Conservation (phyloP, 2,888 invertebrate species). For the Tineola bisselliella region DNA sequence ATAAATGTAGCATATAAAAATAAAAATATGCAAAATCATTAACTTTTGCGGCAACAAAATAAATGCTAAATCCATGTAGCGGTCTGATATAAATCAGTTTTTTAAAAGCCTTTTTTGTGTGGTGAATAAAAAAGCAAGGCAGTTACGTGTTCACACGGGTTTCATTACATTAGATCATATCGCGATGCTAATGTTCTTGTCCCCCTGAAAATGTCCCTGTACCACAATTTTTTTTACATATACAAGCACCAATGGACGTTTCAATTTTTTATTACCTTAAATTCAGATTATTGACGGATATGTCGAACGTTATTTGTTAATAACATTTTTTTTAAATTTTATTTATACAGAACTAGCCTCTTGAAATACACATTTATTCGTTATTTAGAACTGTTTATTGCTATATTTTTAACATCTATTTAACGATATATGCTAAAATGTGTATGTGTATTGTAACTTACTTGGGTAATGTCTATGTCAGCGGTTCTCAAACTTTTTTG, state of each 20-base stretch:
- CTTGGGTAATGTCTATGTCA: too few relatives aligned
- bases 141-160: slow-evolving; percentile 14
- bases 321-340: too few relatives aligned
- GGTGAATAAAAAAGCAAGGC: slow-evolving; percentile 10
- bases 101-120: slow-evolving; percentile 11
- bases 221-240: not conserved
- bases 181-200: not conserved
- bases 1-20: not conserved
- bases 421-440: too few relatives aligned
- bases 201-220: not conserved
- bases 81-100: slow-evolving; percentile 16
- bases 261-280: not conserved
- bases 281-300: not conserved
- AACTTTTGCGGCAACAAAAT: not conserved
- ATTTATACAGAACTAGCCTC: too few relatives aligned
- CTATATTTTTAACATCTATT: too few relatives aligned
- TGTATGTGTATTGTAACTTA: too few relatives aligned
- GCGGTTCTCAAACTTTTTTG: too few relatives aligned
- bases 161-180: slow-evolving; percentile 6
- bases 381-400: too few relatives aligned
- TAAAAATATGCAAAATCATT: slow-evolving; percentile 12
- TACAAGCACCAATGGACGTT: not conserved
- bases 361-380: too few relatives aligned
- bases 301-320: too few relatives aligned
- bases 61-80: slow-evolving; percentile 19